Evolutionary conservation across 2,888 invertebrate species (phyloP).

Genomic region (Hedychridium roseum): DNA sequence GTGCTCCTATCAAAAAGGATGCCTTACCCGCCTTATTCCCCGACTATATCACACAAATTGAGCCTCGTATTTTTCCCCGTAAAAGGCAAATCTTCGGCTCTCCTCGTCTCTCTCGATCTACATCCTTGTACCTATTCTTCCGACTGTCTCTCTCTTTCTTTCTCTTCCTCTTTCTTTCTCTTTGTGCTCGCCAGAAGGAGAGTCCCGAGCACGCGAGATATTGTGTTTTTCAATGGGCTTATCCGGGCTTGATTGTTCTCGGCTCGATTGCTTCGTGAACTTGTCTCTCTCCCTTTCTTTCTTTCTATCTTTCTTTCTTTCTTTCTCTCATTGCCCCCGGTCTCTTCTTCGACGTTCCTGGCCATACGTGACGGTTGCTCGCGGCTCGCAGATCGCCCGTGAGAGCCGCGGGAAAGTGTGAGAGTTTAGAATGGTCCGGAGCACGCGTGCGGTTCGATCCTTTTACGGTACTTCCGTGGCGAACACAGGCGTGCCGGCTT

Average conservation of each 20-base stretch:
- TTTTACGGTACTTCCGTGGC: background rate
- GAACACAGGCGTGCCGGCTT: no score
- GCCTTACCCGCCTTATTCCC: slow-evolving; percentile 10
- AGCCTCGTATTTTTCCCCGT: slow-evolving; percentile 27
- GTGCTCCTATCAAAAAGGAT: slow-evolving; percentile 28
- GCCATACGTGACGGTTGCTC: no score
- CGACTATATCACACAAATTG: slow-evolving; percentile 34
- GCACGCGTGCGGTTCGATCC: no score
- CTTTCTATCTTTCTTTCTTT: slow-evolving; percentile 10
- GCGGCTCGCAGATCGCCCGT: no score
- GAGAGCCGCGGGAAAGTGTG: no score
- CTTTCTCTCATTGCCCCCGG: slow-evolving; percentile 5
- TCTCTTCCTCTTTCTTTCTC: background rate
- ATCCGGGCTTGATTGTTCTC: slow-evolving; percentile 15
- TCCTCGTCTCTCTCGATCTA: background rate
- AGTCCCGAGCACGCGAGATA: slow-evolving; percentile 8
- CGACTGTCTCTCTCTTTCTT: slow-evolving; percentile 5
- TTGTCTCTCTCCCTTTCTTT: background rate
- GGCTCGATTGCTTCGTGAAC: slow-evolving; percentile 17
- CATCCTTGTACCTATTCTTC: background rate
- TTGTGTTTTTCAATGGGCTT: slow-evolving; percentile 17
- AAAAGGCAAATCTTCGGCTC: slow-evolving; percentile 14
- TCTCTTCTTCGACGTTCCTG: slow-evolving; percentile 9
- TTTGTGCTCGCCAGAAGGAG: background rate
- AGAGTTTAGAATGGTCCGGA: no score